A percentile compares a stretch with the other conserved stretches of the same genome.
These are phyloP conservation scores for Prunella himalayana DNA, from an alignment of 2,113 vertebrate species.

Conservation along the genomic window DNA sequence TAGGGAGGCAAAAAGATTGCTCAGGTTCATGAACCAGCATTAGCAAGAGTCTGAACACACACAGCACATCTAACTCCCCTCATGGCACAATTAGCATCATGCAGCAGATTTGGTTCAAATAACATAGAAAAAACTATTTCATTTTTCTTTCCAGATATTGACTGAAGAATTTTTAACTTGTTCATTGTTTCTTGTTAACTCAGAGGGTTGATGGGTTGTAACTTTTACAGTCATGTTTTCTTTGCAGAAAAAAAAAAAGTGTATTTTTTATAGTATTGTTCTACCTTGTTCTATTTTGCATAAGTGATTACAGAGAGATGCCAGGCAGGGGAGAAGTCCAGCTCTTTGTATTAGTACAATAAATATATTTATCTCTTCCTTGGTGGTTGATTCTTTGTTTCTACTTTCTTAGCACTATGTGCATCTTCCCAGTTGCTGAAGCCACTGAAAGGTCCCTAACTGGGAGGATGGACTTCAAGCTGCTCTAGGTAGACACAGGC, in stretches of 20 bases:
- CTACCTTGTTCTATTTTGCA: background rate
- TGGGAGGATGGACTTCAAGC: background rate
- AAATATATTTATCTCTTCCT: background rate
- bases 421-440: background rate
- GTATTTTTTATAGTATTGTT: background rate
- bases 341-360: background rate
- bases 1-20: background rate
- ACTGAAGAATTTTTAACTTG: background rate
- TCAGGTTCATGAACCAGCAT: background rate
- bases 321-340: background rate
- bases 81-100: background rate
- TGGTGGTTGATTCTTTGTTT: background rate
- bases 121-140: background rate
- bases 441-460: background rate
- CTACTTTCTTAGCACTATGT: background rate
- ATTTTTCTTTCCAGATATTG: background rate
- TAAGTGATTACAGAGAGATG: background rate
- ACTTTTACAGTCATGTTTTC: background rate
- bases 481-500: background rate
- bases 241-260: background rate
- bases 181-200: background rate
- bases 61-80: background rate
- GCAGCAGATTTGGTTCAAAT: background rate
- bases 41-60: background rate
- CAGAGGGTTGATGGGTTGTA: background rate